Percentiles rank a stretch among this genome's conserved stretches.
Evolutionary conservation across 2,113 vertebrate species (phyloP).

Genomic region (Dipodomys ordii): DNA sequence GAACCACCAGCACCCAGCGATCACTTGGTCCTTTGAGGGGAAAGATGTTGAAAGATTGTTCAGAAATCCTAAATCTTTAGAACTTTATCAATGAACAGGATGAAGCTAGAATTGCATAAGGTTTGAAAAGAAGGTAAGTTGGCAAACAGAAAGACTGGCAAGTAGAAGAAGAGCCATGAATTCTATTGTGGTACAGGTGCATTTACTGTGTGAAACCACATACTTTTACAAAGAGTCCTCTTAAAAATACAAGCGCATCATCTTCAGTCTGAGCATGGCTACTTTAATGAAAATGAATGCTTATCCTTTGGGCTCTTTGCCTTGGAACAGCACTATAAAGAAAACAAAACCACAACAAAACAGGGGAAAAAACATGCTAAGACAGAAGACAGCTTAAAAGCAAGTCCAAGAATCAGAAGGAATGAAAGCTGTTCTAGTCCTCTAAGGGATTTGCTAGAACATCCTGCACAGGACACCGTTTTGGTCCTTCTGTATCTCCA

Average conservation of each 20-base stretch:
- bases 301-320: background rate
- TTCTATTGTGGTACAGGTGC: slow-evolving; percentile 26
- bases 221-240: background rate
- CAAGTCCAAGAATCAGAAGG: background rate
- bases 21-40: background rate
- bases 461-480: background rate
- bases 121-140: slow-evolving; percentile 18
- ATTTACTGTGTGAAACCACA: slow-evolving; percentile 5
- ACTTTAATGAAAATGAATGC: background rate
- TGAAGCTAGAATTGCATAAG: background rate
- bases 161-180: background rate
- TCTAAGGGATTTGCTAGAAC: background rate
- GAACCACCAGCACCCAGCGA: too few relatives aligned
- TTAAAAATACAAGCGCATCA: background rate
- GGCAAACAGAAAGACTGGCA: background rate
- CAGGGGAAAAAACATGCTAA: background rate
- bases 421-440: background rate
- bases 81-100: background rate
- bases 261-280: background rate
- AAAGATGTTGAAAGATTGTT: background rate
- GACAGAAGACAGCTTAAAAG: background rate
- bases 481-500: background rate
- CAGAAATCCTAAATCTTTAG: background rate
- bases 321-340: background rate
- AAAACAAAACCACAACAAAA: too few relatives aligned